Evolutionary conservation across 2,888 invertebrate genomes (phyloP).

Genomic region (Parnassius mnemosyne): DNA sequence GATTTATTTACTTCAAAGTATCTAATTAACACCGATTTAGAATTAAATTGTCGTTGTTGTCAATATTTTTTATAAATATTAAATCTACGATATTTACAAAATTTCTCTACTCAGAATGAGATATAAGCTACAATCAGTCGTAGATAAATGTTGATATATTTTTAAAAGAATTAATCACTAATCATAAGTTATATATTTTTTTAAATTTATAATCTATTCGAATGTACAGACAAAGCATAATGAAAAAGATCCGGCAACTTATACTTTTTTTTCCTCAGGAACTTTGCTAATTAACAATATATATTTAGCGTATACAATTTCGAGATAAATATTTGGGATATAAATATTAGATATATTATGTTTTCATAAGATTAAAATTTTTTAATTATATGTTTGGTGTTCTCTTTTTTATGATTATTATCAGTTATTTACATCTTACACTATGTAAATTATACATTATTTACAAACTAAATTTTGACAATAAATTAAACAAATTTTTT

Average conservation of each 20-base stretch:
- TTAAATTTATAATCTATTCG: constrained; percentile 7
- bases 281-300: constrained; percentile 31
- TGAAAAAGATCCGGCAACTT: constrained; percentile 5
- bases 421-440: constrained; percentile 25
- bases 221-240: constrained; percentile 14
- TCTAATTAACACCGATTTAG: constrained; percentile 73
- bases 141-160: constrained; percentile 53
- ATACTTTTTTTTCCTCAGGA: constrained; percentile 26
- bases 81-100: constrained; percentile 36
- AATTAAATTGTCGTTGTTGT: constrained; percentile 78
- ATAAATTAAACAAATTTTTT: not conserved
- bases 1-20: constrained; percentile 34
- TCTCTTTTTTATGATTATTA: constrained; percentile 37
- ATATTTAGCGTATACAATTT: constrained; percentile 42
- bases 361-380: constrained; percentile 68
- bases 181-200: constrained; percentile 40
- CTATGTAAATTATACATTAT: constrained; percentile 26
- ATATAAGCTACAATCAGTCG: constrained; percentile 68
- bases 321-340: constrained; percentile 42
- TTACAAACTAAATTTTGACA: constrained; percentile 25
- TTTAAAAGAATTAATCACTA: constrained; percentile 37
- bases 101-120: constrained; percentile 48
- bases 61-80: constrained; percentile 38
- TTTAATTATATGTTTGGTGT: constrained; percentile 43
- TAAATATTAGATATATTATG: constrained; percentile 28